A percentile compares a stretch with the other conserved stretches of the same genome.
Conservation (phyloP, 2,888 invertebrate genomes). For the Carterocephalus palaemon region DNA sequence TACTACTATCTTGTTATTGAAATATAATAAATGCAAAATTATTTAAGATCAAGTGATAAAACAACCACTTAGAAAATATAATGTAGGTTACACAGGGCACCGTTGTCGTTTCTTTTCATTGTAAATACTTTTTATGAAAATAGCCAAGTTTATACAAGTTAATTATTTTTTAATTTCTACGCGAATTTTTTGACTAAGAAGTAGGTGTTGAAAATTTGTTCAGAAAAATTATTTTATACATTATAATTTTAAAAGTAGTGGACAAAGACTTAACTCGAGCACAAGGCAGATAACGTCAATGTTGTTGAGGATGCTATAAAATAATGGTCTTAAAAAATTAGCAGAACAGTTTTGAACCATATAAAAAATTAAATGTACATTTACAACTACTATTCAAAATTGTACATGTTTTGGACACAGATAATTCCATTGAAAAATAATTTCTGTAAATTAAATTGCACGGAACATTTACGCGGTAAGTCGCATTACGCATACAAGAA, state of each 20-base stretch:
- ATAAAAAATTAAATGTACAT: neutral
- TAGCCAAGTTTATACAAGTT: slow-evolving; percentile 44
- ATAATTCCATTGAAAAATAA: too few species aligned
- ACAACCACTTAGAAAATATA: slow-evolving; percentile 22
- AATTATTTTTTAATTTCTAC: slow-evolving; percentile 15
- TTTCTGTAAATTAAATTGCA: too few species aligned
- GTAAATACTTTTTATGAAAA: slow-evolving; percentile 50
- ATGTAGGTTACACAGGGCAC: neutral
- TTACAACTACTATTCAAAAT: neutral
- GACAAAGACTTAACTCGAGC: slow-evolving; percentile 13
- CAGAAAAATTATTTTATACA: slow-evolving; percentile 4
- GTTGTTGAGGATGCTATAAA: neutral
- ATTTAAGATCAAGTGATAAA: slow-evolving; percentile 25
- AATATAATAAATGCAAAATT: slow-evolving; percentile 25
- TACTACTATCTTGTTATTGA: slow-evolving; percentile 29
- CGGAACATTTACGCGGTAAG: too few species aligned
- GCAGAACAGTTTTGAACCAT: slow-evolving; percentile 1
- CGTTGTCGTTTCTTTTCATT: slow-evolving; percentile 28
- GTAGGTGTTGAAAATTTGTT: slow-evolving; percentile 8
- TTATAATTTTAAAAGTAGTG: slow-evolving; percentile 15
- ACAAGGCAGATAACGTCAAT: neutral
- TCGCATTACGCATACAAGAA: too few species aligned
- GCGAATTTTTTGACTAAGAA: slow-evolving; percentile 6
- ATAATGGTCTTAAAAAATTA: neutral
- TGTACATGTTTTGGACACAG: too few species aligned